These are phyloP conservation scores for Fukomys damarensis DNA, from an alignment of 2,113 vertebrate genomes.

Conservation along the genomic window DNA sequence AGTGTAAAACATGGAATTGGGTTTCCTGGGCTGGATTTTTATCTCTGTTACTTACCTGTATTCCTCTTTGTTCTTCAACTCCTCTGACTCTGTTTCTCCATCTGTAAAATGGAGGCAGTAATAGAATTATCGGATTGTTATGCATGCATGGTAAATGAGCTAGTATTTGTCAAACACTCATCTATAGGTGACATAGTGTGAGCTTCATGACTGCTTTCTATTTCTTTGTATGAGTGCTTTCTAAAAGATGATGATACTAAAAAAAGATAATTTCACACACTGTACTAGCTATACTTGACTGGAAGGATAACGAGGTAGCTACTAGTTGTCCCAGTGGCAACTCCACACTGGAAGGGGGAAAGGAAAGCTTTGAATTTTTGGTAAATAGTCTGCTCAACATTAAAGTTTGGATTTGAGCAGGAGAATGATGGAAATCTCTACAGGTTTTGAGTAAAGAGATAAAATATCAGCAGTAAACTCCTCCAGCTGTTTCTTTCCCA, in stretches of 20 bases:
- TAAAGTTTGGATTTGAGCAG: not conserved
- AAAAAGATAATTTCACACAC: not conserved
- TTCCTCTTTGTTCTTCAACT: not conserved
- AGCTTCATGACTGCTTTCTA: not conserved
- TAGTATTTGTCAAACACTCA: slow-evolving; percentile 3
- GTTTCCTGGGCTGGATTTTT: not conserved
- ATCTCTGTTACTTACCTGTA: slow-evolving; percentile 17
- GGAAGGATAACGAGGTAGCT: not conserved
- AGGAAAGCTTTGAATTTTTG: not conserved
- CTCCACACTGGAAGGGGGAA: not conserved
- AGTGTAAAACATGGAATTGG: not conserved
- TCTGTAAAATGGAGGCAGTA: not conserved
- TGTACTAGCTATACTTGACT: not conserved
- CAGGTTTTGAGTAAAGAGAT: not conserved
- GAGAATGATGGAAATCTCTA: not conserved
- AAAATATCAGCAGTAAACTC: not conserved
- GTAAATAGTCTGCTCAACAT: not conserved
- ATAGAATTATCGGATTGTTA: not conserved
- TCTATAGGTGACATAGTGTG: not conserved
- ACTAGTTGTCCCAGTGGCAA: not conserved
- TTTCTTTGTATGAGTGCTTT: not conserved
- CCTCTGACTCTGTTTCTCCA: not conserved
- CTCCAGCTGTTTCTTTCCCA: not conserved
- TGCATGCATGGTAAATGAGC: not conserved
- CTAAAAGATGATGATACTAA: not conserved